phyloP scores from a whole-genome alignment of 2,888 invertebrate genomes.

The Microctonus aethiopoides region DNA sequence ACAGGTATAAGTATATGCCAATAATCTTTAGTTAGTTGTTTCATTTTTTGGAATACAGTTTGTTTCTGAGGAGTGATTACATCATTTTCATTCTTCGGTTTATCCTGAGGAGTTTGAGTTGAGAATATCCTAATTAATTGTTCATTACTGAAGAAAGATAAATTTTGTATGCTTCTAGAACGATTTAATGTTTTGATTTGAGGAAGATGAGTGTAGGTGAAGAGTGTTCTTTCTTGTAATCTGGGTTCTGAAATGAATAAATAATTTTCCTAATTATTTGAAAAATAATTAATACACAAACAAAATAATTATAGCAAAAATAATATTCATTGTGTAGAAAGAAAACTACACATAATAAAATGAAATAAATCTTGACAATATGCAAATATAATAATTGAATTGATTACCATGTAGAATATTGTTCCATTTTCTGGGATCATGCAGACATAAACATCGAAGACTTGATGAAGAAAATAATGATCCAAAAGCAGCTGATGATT shows the following conservation, averaged over 20 bases:
- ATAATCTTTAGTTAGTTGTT: slow-evolving; percentile 92
- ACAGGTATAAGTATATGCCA: slow-evolving; percentile 97
- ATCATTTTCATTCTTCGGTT: not conserved
- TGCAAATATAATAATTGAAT: too few relatives aligned
- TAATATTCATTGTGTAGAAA: too few relatives aligned
- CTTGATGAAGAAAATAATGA: slow-evolving; percentile 37
- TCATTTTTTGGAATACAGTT: slow-evolving; percentile 83
- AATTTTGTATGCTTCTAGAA: not conserved
- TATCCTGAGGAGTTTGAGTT: not conserved
- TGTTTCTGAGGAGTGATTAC: slow-evolving; percentile 63
- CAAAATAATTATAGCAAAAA: not conserved
- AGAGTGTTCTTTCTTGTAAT: slow-evolving; percentile 16
- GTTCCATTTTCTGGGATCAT: slow-evolving; percentile 40
- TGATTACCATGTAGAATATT: slow-evolving; percentile 33
- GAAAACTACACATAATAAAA: not conserved
- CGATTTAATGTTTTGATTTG: not conserved
- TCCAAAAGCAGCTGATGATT: slow-evolving; percentile 32
- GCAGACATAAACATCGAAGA: slow-evolving; percentile 41
- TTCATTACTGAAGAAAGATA: not conserved
- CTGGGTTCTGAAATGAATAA: slow-evolving; percentile 35
- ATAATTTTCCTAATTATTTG: not conserved
- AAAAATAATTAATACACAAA: not conserved
- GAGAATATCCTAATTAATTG: slow-evolving; percentile 9
- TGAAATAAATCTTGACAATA: too few relatives aligned
- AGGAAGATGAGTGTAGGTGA: not conserved